Conservation (phyloP, 1,140 invertebrate species). For the Ceratina calcarata region DNA sequence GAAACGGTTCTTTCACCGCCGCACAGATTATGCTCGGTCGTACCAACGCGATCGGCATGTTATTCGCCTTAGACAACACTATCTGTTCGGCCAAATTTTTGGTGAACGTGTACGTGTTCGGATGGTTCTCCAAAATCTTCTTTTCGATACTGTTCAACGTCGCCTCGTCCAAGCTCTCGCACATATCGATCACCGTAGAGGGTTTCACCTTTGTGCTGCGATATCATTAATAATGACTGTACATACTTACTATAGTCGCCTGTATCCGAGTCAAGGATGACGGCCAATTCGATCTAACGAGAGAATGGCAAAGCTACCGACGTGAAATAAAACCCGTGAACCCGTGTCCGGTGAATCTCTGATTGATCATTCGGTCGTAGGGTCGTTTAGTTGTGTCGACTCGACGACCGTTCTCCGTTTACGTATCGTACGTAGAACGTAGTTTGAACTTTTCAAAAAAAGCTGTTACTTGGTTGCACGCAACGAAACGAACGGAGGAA, state of each 20-base stretch:
- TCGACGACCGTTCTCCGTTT: too few species aligned
- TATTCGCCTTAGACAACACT: constrained; percentile 82
- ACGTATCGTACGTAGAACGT: too few species aligned
- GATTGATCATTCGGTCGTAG: too few species aligned
- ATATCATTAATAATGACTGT: constrained; percentile 31
- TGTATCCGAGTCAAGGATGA: background rate
- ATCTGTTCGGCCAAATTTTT: constrained; percentile 92
- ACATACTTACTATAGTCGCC: background rate
- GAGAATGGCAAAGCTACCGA: too few species aligned
- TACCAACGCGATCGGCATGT: constrained; percentile 92
- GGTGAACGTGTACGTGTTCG: constrained; percentile 94
- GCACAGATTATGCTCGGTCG: constrained; percentile 94
- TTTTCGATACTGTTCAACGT: constrained; percentile 84
- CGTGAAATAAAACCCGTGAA: too few species aligned
- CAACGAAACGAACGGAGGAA: too few species aligned
- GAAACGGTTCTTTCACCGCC: constrained; percentile 87
- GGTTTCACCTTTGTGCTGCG: constrained; percentile 85
- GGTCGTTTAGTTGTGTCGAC: too few species aligned
- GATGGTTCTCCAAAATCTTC: constrained; percentile 87
- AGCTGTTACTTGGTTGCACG: too few species aligned
- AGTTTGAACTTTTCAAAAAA: too few species aligned
- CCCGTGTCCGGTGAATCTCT: too few species aligned
- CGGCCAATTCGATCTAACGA: background rate
- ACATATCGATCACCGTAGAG: constrained; percentile 85
- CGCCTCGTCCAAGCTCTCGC: constrained; percentile 86